A percentile compares a stretch with the other conserved stretches of the same genome.
Conservation (phyloP, 2,113 vertebrate species). For the Kryptolebias marmoratus region DNA sequence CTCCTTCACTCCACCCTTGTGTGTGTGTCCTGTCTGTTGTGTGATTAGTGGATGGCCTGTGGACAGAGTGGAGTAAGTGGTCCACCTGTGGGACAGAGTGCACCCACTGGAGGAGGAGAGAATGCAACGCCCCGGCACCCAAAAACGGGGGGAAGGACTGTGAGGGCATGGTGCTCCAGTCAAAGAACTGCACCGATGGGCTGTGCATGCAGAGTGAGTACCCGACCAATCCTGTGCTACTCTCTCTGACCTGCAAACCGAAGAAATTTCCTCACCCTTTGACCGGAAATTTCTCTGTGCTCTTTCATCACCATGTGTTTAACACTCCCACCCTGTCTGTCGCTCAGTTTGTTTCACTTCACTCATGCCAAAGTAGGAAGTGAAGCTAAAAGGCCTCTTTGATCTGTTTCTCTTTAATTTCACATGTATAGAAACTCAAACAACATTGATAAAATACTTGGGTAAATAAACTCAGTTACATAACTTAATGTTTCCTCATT, state of each 20-base stretch:
- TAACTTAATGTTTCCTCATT: conserved; percentile 34
- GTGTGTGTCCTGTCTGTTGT: conserved; percentile 67
- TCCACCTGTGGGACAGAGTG: conserved; percentile 97
- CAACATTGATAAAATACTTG: not conserved
- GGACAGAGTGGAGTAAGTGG: conserved; percentile 99
- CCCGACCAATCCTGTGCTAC: conserved; percentile 62
- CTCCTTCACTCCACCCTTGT: conserved; percentile 42
- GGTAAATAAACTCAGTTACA: conserved; percentile 61
- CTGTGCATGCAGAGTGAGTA: conserved; percentile 99
- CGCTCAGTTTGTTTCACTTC: conserved; percentile 46
- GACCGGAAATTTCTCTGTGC: conserved; percentile 53
- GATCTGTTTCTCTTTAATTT: conserved; percentile 33
- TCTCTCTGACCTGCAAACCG: conserved; percentile 63
- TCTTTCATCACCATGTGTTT: conserved; percentile 62
- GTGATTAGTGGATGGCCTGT: conserved; percentile 92
- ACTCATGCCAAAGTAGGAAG: conserved; percentile 55
- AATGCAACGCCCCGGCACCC: conserved; percentile 89
- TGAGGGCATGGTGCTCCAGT: conserved; percentile 93
- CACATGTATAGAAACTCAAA: conserved; percentile 18
- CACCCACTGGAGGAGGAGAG: conserved; percentile 95
- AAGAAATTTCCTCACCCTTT: conserved; percentile 45
- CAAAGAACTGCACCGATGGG: conserved; percentile 98
- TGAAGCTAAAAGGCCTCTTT: conserved; percentile 30
- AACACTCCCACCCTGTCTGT: conserved; percentile 44
- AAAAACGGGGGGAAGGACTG: conserved; percentile 98